Conservation (phyloP, 64 coral and sea anemone genomes). For the Orbicella faveolata region DNA sequence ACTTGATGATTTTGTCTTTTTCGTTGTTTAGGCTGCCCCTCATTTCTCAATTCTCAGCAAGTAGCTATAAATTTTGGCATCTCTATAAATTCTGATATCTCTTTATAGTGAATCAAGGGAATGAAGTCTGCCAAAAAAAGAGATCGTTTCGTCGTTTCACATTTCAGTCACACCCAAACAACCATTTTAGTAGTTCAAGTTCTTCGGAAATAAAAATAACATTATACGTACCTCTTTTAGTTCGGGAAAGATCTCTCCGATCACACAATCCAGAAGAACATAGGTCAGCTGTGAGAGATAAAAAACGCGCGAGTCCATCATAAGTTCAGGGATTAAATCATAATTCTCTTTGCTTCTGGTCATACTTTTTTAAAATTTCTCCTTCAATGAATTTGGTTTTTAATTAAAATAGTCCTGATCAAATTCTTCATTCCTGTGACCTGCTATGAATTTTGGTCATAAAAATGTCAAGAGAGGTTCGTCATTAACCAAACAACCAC, state of each 20-base stretch:
- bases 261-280: constrained; percentile 38
- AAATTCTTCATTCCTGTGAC: neutral
- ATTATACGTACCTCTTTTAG: constrained; percentile 39
- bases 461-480: too few species aligned
- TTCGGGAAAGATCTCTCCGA: constrained; percentile 66
- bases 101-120: too few species aligned
- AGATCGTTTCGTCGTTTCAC: neutral
- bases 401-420: neutral
- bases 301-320: neutral
- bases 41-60: too few species aligned
- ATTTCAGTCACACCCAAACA: neutral
- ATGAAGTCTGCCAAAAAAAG: too few species aligned
- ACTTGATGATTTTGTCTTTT: too few species aligned
- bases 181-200: too few species aligned
- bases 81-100: too few species aligned
- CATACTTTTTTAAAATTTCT: too few species aligned
- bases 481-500: too few species aligned
- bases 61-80: too few species aligned
- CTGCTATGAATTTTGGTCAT: neutral
- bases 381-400: neutral
- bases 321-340: too few species aligned
- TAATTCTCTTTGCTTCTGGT: neutral
- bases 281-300: constrained; percentile 35
- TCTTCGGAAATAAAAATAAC: neutral
- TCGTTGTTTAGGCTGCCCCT: too few species aligned